These are phyloP conservation scores for Serinus canaria DNA, from an alignment of 2,113 vertebrate species.

Conservation along the genomic window DNA sequence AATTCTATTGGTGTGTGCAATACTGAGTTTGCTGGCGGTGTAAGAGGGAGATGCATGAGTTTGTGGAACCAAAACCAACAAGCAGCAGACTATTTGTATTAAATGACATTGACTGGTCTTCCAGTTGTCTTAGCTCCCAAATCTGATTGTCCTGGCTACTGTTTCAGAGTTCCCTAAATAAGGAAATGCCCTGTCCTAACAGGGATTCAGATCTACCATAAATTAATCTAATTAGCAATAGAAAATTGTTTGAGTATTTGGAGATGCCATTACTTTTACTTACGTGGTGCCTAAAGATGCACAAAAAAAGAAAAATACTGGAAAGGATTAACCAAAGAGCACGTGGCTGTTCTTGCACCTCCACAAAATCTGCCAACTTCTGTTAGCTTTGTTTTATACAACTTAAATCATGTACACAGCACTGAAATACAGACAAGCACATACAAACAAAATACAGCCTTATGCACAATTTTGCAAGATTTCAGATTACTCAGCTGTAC, in stretches of 20 bases:
- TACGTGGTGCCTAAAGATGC: background rate
- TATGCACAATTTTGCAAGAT: background rate
- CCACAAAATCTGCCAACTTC: background rate
- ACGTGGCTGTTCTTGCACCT: background rate
- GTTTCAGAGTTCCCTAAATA: background rate
- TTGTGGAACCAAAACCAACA: background rate
- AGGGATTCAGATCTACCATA: background rate
- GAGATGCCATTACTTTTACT: background rate
- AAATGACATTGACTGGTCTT: background rate
- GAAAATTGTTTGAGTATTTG: background rate
- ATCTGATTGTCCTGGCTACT: background rate
- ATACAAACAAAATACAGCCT: background rate
- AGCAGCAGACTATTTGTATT: background rate
- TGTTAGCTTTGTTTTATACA: background rate
- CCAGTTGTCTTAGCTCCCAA: background rate
- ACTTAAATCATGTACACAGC: background rate
- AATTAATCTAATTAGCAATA: background rate
- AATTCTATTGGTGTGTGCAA: background rate
- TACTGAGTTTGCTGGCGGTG: background rate
- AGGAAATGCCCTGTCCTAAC: background rate
- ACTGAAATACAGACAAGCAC: background rate
- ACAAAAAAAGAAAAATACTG: background rate
- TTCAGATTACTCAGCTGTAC: background rate
- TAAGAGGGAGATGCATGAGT: background rate
- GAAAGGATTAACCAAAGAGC: background rate